Evolutionary conservation across 1,140 invertebrate genomes (phyloP).

Genomic region (Drosophila ogumai): DNA sequence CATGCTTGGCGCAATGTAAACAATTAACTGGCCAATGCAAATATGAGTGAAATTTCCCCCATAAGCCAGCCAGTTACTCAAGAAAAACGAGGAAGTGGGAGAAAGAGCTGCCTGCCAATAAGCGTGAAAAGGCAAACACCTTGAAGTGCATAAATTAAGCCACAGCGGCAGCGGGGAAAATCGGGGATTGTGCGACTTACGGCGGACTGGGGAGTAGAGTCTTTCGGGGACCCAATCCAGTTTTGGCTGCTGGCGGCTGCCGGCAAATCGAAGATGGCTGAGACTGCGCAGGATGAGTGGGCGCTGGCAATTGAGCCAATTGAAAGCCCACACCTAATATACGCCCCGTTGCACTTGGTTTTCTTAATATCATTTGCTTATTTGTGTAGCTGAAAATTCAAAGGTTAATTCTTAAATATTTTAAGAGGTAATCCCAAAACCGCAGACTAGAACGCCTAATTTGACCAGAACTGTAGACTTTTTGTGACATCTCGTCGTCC

Average conservation of each 20-base stretch:
- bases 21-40: conserved; percentile 53
- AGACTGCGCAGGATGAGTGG: conserved; percentile 39
- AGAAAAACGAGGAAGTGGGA: conserved; percentile 32
- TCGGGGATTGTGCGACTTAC: background rate
- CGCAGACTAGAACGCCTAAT: background rate
- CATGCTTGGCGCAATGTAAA: conserved; percentile 43
- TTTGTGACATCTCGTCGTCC: conserved; percentile 51
- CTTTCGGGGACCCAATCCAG: conserved; percentile 29
- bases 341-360: conserved; percentile 47
- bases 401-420: background rate
- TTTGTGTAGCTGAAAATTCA: background rate
- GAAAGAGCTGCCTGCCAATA: conserved; percentile 36
- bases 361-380: background rate
- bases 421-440: background rate
- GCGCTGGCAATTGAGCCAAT: conserved; percentile 59
- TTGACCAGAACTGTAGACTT: conserved; percentile 49
- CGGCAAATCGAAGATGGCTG: conserved; percentile 44
- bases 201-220: background rate
- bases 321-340: conserved; percentile 40
- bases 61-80: conserved; percentile 30
- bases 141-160: conserved; percentile 51
- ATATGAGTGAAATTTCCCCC: conserved; percentile 32
- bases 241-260: conserved; percentile 31
- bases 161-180: conserved; percentile 22
- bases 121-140: conserved; percentile 58